These are phyloP conservation scores for Eucidaris tribuloides DNA, from an alignment of 35 echinoderm and acorn worm genomes.

Conservation along the genomic window DNA sequence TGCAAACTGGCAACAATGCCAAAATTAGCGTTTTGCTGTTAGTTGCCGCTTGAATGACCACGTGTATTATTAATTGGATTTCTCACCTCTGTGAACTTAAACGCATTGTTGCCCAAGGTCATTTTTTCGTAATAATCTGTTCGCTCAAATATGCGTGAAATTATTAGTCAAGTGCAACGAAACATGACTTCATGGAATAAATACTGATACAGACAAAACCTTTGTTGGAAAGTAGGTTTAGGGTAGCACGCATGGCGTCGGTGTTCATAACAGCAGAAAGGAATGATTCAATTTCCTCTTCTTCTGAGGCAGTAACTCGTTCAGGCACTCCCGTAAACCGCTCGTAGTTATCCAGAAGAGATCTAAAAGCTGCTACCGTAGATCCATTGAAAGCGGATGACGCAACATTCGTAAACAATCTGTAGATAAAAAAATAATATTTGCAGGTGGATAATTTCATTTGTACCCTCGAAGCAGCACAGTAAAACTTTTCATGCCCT, in stretches of 20 bases:
- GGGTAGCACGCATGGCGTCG: slow-evolving; percentile 9
- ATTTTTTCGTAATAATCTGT: not conserved
- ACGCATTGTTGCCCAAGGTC: not conserved
- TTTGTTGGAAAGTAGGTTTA: not conserved
- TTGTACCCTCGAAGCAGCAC: too few species aligned
- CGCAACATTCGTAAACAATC: not conserved
- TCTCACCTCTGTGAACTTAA: not conserved
- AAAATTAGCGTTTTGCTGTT: too few species aligned
- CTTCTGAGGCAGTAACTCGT: not conserved
- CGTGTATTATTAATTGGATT: not conserved
- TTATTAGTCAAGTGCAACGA: not conserved
- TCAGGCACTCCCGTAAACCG: not conserved
- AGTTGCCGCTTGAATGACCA: too few species aligned
- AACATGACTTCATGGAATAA: not conserved
- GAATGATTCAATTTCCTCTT: not conserved
- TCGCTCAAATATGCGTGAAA: not conserved
- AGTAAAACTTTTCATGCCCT: too few species aligned
- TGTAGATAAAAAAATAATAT: too few species aligned
- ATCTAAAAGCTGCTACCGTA: not conserved
- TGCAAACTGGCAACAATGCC: too few species aligned
- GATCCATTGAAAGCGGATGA: not conserved
- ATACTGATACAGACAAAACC: not conserved
- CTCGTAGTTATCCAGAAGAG: slow-evolving; percentile 13
- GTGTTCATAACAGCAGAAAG: slow-evolving; percentile 24
- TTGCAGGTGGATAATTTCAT: too few species aligned